A percentile compares a stretch with the other conserved stretches of the same genome.
Conservation (phyloP, 1,140 invertebrate species). For the Tetraneura akinire region DNA sequence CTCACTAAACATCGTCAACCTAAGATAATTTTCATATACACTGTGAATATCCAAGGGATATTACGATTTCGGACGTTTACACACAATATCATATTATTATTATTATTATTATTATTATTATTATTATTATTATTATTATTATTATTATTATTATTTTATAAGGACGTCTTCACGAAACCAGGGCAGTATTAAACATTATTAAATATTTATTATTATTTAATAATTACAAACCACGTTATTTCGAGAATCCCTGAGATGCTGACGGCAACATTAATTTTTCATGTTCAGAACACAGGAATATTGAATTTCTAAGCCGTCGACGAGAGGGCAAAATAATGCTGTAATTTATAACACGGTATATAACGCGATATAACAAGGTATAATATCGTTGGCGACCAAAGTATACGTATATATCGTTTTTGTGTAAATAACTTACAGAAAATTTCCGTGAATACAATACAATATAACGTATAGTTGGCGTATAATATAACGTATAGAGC, state of each 20-base stretch:
- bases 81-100: too few species aligned
- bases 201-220: slow-evolving; percentile 39
- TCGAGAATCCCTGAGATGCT: neutral
- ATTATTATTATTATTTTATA: slow-evolving; percentile 18
- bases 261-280: slow-evolving; percentile 29
- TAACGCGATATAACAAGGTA: too few species aligned
- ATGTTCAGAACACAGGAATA: neutral
- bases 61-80: too few species aligned
- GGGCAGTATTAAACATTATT: neutral
- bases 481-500: too few species aligned
- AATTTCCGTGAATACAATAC: neutral
- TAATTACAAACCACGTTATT: slow-evolving; percentile 4
- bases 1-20: too few species aligned
- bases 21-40: too few species aligned
- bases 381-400: neutral
- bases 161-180: neutral
- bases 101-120: too few species aligned
- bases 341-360: too few species aligned
- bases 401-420: too few species aligned
- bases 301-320: slow-evolving; percentile 17
- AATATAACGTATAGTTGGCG: neutral
- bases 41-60: too few species aligned
- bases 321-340: neutral
- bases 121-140: too few species aligned
- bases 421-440: slow-evolving; percentile 5